Evolutionary conservation across 2,888 invertebrate genomes (phyloP), one percentile per base, ranked within the genome.

Genomic region (Cephonodes hylas): DNA sequence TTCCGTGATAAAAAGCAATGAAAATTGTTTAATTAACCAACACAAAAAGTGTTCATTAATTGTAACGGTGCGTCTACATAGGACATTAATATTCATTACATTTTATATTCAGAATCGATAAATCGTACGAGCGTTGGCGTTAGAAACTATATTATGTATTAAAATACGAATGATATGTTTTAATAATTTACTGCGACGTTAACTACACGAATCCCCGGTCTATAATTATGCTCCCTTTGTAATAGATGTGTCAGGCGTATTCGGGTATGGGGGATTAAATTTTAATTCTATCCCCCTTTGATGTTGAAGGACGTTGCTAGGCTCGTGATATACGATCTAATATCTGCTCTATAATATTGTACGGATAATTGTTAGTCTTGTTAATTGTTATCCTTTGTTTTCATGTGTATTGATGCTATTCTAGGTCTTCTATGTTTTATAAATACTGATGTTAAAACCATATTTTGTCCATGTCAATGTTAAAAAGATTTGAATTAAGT

Each of bases 261-360:
- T 69, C 63, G 53, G 60, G 63, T 62, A 65, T 64, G 61, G 53
- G 64, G 61, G 63, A 64, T 64, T 64, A 70, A 66, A 66, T 66
- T 67, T 65, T 63, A 65, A 66, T 62, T 62, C 60, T 67, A 61
- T 63, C 42, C 42, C 60, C 34, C 66, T 68, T 70, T 68, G 68
- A 68, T 66, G 66, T 65, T 27, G 59, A 13, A 58, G 34, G 38
- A 38, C 15, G 57, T 22, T 22, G 53, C 53, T 48, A 23, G n/a
- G 6, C 20, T 8, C 2, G 6, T 48, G 48, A 31, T 53, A 27
- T 53, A 53, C n/a, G 27, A 53, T 53, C 27, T 31, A 8, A 15
- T 27, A 27, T 27, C 7, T 53, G 18, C 13, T 15, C 18, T 10
- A 23, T 25, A 46, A 23, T 46, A 27, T 53, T 31, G 31, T 27